These are phyloP conservation scores for Opisthograptis luteolata DNA, from an alignment of 2,888 invertebrate genomes.

Conservation along the genomic window DNA sequence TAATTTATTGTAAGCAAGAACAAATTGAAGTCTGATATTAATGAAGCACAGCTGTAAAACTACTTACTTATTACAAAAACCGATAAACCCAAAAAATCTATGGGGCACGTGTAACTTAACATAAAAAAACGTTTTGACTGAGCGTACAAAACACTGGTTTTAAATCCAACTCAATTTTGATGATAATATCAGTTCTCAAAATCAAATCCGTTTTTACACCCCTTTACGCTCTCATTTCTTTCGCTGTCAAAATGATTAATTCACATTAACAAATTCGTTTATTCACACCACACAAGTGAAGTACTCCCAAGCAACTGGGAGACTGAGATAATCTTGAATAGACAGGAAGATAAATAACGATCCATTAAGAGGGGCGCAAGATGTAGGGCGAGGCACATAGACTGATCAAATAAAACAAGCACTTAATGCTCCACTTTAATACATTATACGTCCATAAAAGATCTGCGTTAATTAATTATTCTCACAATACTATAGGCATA, in stretches of 20 bases:
- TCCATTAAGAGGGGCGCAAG: conserved; percentile 15
- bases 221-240: conserved; percentile 5
- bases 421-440: conserved; percentile 15
- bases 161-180: no score
- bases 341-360: conserved; percentile 23
- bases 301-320: conserved; percentile 13
- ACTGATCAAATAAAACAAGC: conserved; percentile 21
- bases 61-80: no score
- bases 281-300: conserved; percentile 19
- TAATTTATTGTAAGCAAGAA: no score
- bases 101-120: no score
- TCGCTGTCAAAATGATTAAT: conserved; percentile 19
- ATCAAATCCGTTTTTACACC: neutral
- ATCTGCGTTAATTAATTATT: conserved; percentile 17
- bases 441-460: neutral
- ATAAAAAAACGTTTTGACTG: no score
- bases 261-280: conserved; percentile 14
- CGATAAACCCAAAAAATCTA: no score
- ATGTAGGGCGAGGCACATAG: conserved; percentile 8
- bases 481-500: conserved; percentile 9
- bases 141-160: no score
- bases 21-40: no score
- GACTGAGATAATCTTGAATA: conserved; percentile 21
- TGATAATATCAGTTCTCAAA: no score
- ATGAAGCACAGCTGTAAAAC: no score